These are phyloP conservation scores for Martes martes DNA, from an alignment of 2,113 vertebrate species.

Conservation along the genomic window DNA sequence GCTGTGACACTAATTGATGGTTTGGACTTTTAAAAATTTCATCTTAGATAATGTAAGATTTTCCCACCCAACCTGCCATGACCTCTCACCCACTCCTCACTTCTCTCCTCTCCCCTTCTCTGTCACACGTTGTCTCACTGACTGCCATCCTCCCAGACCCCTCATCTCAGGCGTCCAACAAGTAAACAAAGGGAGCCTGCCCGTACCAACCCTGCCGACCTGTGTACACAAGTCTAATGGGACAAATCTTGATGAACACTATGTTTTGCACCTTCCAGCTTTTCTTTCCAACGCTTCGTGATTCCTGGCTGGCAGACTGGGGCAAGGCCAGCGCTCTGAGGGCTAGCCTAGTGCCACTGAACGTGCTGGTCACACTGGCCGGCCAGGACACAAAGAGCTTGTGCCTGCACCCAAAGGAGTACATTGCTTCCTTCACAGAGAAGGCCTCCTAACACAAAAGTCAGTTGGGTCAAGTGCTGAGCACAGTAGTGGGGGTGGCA, in stretches of 20 bases:
- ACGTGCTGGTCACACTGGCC: accelerated
- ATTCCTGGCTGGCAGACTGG: not conserved
- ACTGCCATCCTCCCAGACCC: not conserved
- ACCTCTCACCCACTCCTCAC: not conserved
- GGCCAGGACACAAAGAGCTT: not conserved
- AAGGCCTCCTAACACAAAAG: not conserved
- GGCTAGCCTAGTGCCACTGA: not conserved
- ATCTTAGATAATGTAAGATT: not conserved
- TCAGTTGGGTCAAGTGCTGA: not conserved
- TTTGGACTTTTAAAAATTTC: not conserved
- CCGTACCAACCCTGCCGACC: not conserved
- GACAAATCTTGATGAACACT: not conserved
- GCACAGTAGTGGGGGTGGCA: accelerated
- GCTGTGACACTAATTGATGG: not conserved
- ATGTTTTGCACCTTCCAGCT: not conserved
- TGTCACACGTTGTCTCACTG: not conserved
- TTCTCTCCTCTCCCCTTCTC: not conserved
- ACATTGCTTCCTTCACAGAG: not conserved
- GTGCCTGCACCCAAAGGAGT: not conserved
- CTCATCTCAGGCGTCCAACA: not conserved
- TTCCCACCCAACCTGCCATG: not conserved
- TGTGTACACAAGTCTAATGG: not conserved
- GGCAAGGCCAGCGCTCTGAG: not conserved
- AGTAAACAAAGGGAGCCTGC: not conserved
- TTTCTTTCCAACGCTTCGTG: not conserved